Conservation (phyloP, 2,113 vertebrate genomes). For the Agelaius phoeniceus region DNA sequence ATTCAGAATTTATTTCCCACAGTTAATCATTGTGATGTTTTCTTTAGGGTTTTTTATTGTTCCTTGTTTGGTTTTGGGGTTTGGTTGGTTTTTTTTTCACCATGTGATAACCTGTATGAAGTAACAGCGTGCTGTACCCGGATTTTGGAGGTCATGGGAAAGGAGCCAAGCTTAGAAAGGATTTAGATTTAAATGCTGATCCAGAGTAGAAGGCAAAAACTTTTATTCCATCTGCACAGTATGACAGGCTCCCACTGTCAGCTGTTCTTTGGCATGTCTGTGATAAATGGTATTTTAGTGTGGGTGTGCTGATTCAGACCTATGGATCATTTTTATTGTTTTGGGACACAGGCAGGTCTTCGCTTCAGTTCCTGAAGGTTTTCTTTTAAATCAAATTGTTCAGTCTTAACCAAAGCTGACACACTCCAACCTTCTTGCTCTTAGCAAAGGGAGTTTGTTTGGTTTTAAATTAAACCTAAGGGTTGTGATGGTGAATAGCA, state of each 20-base stretch:
- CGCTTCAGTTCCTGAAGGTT: not conserved
- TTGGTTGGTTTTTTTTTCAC: not conserved
- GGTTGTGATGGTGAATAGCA: not conserved
- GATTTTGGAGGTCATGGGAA: slow-evolving; percentile 32
- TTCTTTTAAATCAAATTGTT: not conserved
- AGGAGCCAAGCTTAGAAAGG: not conserved
- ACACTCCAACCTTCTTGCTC: not conserved
- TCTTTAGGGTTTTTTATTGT: not conserved
- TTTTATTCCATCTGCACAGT: not conserved
- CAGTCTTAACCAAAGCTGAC: not conserved
- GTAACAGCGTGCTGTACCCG: not conserved
- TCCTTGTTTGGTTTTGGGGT: not conserved
- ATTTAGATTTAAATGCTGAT: slow-evolving; percentile 36
- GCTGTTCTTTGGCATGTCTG: not conserved
- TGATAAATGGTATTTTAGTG: not conserved
- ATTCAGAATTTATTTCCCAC: not conserved
- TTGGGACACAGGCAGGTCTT: not conserved
- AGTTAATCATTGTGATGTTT: not conserved
- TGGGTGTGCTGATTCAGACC: not conserved
- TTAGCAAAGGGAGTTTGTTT: not conserved
- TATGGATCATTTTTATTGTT: not conserved
- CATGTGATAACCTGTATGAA: not conserved
- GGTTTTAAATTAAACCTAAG: not conserved
- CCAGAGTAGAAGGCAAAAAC: not conserved
- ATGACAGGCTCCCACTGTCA: not conserved